Evolutionary conservation across 2,888 invertebrate species (phyloP), one percentile per base, ranked within the genome.

Genomic region (Thereva unica): DNA sequence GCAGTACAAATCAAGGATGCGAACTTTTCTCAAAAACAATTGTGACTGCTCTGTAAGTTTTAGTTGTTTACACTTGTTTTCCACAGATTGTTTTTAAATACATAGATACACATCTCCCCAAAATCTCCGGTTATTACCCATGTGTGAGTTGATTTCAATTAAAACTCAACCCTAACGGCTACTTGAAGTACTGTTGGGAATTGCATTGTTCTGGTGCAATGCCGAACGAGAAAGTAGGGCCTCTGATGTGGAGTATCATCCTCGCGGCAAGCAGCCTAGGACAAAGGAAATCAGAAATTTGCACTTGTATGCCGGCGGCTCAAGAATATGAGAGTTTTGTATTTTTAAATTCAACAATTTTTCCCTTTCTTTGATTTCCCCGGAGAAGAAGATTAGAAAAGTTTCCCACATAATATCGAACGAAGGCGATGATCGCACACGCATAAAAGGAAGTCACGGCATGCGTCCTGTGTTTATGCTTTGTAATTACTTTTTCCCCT

Each of bases 81-180:
- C 23, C 23, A n/a, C 23, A 23, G 23, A 23, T 23, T n/a, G n/a
- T n/a, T n/a, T n/a, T n/a, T n/a, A n/a, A n/a, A n/a, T n/a, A n/a
- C n/a, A n/a, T n/a, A n/a, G n/a, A n/a, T 23, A 23, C 23, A 23
- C 1, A 49, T n/a, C n/a, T n/a, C n/a, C 49, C 34, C 34, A 10
- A 23, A 49, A 49, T 34, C 5, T 12, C 6, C 34, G 23, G 7
- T 5, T 49, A 49, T 10, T 49, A 49, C 49, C 23, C n/a, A 9
- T 49, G 23, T 53, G n/a, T 54, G 40, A 40, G 41, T 8, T 54
- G 54, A 54, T 54, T 54, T 54, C 41, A 54, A 54, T 54, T 54
- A 41, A 10, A 40, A 40, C 40, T 41, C 41, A 54, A 38, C 12
- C 41, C 54, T 54, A 9, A 12, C 38, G 54, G 54, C n/a, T 12